A percentile compares a stretch with the other conserved stretches of the same genome.
phyloP scores from a whole-genome alignment of 92 coral and sea anemone genomes.

The Paragorgia papillata region DNA sequence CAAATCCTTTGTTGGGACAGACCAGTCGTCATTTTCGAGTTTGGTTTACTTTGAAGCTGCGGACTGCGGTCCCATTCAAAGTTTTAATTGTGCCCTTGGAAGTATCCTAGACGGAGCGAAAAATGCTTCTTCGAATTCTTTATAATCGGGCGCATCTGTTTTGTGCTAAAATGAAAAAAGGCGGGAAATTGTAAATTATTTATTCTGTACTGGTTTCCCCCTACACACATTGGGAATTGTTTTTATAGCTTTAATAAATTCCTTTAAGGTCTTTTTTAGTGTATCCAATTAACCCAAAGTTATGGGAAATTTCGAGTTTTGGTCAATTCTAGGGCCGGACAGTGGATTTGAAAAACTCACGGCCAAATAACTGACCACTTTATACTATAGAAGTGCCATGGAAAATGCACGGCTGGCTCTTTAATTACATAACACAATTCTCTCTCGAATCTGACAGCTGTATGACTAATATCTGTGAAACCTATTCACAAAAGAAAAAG shows the following conservation, averaged over 20 bases:
- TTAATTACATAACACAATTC: not conserved
- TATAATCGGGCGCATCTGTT: conserved; percentile 19
- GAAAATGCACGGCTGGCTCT: not conserved
- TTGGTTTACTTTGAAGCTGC: not conserved
- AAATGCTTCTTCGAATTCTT: conserved; percentile 41
- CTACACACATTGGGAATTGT: no score
- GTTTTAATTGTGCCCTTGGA: conserved; percentile 27
- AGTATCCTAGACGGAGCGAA: conserved; percentile 31
- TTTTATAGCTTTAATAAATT: no score
- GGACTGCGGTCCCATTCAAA: no score
- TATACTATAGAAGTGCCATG: not conserved
- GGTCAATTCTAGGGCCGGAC: no score
- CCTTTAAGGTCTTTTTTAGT: no score
- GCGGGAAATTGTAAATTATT: not conserved
- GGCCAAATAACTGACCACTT: not conserved
- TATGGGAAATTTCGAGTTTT: no score
- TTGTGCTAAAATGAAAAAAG: conserved; percentile 7
- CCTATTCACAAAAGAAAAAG: not conserved
- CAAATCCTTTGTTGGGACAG: conserved; percentile 3
- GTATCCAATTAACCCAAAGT: no score
- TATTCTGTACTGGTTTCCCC: no score
- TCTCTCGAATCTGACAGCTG: conserved; percentile 5
- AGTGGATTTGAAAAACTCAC: no score
- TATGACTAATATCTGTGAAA: conserved; percentile 7
- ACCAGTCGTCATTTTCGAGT: no score